Conservation (phyloP, 1,140 invertebrate genomes). For the Nomia melanderi region DNA sequence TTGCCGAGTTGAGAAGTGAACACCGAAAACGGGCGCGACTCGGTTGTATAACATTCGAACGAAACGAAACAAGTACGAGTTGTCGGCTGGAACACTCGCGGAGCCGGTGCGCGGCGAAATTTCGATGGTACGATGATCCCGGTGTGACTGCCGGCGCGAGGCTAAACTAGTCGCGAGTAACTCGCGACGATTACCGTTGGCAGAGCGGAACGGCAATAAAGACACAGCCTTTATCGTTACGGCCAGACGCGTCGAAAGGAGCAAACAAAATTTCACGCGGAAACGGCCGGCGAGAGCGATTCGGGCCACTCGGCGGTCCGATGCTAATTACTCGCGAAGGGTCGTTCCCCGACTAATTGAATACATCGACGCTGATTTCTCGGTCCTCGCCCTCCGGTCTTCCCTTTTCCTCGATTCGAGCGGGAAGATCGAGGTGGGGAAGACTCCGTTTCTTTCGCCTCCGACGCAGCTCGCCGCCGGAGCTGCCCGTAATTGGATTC, state of each 20-base stretch:
- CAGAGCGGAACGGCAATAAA: not conserved
- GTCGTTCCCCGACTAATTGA: slow-evolving; percentile 20
- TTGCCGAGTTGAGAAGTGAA: too few species aligned
- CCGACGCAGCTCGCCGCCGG: not conserved
- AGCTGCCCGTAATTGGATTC: slow-evolving; percentile 39
- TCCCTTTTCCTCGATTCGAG: not conserved
- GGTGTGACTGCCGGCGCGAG: too few species aligned
- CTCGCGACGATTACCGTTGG: slow-evolving; percentile 1
- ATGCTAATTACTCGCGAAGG: slow-evolving; percentile 23
- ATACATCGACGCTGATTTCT: slow-evolving; percentile 32
- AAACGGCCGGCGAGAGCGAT: not conserved
- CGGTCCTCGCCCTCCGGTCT: not conserved
- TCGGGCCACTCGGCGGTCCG: not conserved
- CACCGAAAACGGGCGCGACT: too few species aligned
- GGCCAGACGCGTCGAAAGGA: not conserved
- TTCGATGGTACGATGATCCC: too few species aligned
- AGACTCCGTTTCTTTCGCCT: not conserved
- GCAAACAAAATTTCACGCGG: not conserved
- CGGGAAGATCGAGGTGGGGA: not conserved
- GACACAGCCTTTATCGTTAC: slow-evolving; percentile 8
- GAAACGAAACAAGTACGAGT: too few species aligned
- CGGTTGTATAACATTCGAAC: too few species aligned
- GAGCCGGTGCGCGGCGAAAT: too few species aligned
- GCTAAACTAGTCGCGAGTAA: too few species aligned
- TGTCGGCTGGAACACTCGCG: too few species aligned